Evolutionary conservation across 2,113 vertebrate genomes (phyloP), one percentile per base, ranked within the genome.

Genomic region (Larimichthys crocea): DNA sequence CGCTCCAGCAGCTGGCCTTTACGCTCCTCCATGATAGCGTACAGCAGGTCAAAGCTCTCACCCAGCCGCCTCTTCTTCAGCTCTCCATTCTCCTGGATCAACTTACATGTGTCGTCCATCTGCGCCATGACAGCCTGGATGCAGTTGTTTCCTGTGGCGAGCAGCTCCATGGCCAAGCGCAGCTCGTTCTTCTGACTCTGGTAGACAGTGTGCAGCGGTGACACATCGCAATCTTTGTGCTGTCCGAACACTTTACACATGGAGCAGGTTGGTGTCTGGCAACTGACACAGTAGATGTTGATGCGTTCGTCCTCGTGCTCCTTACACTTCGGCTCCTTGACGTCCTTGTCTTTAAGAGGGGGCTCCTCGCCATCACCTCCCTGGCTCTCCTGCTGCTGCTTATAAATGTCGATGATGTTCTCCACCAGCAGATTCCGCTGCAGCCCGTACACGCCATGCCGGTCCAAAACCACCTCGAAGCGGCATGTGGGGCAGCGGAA

Each of bases 231-330:
- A 92, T 97, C 96, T 80, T 96, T 94, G 95, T 98, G 97, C 61
- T 93, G 90, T 0, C 97, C 97, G 0, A 98, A 98, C 79, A 98
- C 97, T 81, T 98, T 98, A 94, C 97, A 98, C 96, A 98, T 96
- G 87, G 97, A 98, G 91, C 97, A 98, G 0, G 96, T 97, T 77
- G 97, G 96, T n/a, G 92, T 92, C 89, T 97, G 95, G 1, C 97
- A 97, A 57, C 94, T 97, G 67, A 97, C 55, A n/a, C 97, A 98
- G 87, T 97, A 98, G 93, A 98, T 98, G 92, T 98, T 98, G 94
- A 98, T 98, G 29, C 94, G 92, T 86, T 98, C 97, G 0, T 97
- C 97, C 85, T 96, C 95, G 0, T 98, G 97, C 66, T 97, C 97
- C 50, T 94, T 94, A 85, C 97, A 98, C 95, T 94, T 96, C 2